These are phyloP conservation scores for Botrylloides violaceus DNA, from an alignment of 23 tunicate species.

Conservation along the genomic window DNA sequence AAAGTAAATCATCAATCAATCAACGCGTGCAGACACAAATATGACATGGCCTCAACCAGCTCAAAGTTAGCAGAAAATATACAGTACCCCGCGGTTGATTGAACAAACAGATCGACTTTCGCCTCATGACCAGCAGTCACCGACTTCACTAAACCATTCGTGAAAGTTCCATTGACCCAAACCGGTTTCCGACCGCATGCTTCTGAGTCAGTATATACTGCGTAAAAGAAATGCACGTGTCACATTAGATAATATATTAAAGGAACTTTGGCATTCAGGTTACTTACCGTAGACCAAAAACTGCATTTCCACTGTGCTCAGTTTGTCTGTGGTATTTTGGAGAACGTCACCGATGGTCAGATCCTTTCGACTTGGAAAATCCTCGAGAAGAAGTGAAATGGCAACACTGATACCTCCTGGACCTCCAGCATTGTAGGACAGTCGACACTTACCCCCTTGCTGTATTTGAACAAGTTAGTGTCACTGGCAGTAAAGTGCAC, in stretches of 20 bases:
- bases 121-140: not conserved
- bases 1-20: no score
- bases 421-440: conserved; percentile 71
- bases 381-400: conserved; percentile 58
- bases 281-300: conserved; percentile 34
- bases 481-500: no score
- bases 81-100: not conserved
- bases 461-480: not conserved
- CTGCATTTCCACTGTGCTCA: conserved; percentile 28
- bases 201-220: not conserved
- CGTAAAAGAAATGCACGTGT: not conserved
- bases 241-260: no score
- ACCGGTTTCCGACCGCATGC: conserved; percentile 8
- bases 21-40: no score
- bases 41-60: no score
- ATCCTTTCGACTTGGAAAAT: conserved; percentile 17
- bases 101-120: not conserved
- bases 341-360: not conserved
- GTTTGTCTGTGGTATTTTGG: not conserved
- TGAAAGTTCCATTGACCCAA: conserved; percentile 3
- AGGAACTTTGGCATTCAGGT: no score
- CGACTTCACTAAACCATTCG: conserved; percentile 8
- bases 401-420: conserved; percentile 34
- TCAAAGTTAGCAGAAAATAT: no score
- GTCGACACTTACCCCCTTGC: conserved; percentile 20